These are phyloP conservation scores for Euura lappo DNA, from an alignment of 1,140 invertebrate genomes.

Conservation along the genomic window DNA sequence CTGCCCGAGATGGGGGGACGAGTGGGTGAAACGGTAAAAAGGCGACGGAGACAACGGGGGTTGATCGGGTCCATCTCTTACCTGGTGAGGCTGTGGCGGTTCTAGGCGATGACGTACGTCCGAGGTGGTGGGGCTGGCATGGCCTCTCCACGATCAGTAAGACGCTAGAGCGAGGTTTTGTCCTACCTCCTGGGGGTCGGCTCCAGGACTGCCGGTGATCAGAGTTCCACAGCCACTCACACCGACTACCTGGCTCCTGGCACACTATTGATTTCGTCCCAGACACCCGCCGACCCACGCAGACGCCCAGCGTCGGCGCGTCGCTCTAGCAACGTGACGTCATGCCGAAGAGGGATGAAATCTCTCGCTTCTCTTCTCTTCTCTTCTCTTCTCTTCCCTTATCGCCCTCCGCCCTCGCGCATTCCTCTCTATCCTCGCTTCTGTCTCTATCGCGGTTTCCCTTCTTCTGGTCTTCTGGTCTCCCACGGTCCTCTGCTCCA, in stretches of 20 bases:
- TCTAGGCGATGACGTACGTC: slow-evolving; percentile 6
- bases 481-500: background rate
- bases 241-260: slow-evolving; percentile 54
- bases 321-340: slow-evolving; percentile 62
- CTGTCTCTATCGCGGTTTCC: too few species aligned
- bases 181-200: slow-evolving; percentile 54
- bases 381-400: background rate
- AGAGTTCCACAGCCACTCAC: slow-evolving; percentile 51
- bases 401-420: too few species aligned
- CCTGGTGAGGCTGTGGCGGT: slow-evolving; percentile 6
- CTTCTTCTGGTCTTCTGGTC: background rate
- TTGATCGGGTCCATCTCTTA: background rate
- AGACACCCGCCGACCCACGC: slow-evolving; percentile 55
- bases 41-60: too few species aligned
- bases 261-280: slow-evolving; percentile 59
- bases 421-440: too few species aligned
- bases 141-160: slow-evolving; percentile 41
- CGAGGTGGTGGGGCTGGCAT: slow-evolving; percentile 44
- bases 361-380: background rate
- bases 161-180: slow-evolving; percentile 2
- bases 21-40: too few species aligned
- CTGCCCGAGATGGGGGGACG: too few species aligned
- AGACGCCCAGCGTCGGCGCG: slow-evolving; percentile 56
- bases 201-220: slow-evolving; percentile 57
- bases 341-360: slow-evolving; percentile 34